Conservation (phyloP, 1,140 invertebrate species). For the Drosophila tani region DNA sequence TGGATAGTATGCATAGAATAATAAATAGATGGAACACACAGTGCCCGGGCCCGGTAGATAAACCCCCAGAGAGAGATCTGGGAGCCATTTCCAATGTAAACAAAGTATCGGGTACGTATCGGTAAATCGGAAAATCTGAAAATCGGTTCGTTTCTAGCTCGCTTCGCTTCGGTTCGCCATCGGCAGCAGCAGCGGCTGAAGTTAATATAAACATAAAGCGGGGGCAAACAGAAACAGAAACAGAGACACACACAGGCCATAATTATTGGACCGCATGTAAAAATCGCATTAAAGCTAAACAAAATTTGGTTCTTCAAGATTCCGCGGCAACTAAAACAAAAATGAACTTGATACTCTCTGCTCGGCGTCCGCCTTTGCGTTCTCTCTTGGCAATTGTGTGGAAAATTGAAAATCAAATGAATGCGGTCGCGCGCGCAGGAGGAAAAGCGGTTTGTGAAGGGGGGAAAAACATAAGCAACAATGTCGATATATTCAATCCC, state of each 20-base stretch:
- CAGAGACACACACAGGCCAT: slow-evolving; percentile 28
- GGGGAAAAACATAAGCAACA: slow-evolving; percentile 47
- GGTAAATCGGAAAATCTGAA: slow-evolving; percentile 27
- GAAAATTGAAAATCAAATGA: slow-evolving; percentile 82
- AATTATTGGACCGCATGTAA: slow-evolving; percentile 53
- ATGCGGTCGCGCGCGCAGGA: slow-evolving; percentile 29
- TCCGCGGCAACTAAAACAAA: slow-evolving; percentile 37
- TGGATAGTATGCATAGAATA: slow-evolving; percentile 79
- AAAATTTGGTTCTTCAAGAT: slow-evolving; percentile 23
- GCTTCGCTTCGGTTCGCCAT: slow-evolving; percentile 26
- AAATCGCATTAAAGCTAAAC: slow-evolving; percentile 43
- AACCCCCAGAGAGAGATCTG: slow-evolving; percentile 20
- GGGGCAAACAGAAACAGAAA: slow-evolving; percentile 25
- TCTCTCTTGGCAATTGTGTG: slow-evolving; percentile 69
- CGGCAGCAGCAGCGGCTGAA: slow-evolving; percentile 29
- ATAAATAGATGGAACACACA: slow-evolving; percentile 66
- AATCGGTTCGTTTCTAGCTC: slow-evolving; percentile 25
- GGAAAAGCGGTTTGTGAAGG: not conserved
- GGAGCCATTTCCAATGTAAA: slow-evolving; percentile 56
- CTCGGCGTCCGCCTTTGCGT: slow-evolving; percentile 15
- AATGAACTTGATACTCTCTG: slow-evolving; percentile 69
- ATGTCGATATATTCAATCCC: slow-evolving; percentile 51
- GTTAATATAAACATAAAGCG: slow-evolving; percentile 73
- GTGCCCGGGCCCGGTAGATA: slow-evolving; percentile 26
- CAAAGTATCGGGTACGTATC: slow-evolving; percentile 52